These are phyloP conservation scores for Apodemia zela DNA, from an alignment of 2,888 invertebrate genomes.

Conservation along the genomic window DNA sequence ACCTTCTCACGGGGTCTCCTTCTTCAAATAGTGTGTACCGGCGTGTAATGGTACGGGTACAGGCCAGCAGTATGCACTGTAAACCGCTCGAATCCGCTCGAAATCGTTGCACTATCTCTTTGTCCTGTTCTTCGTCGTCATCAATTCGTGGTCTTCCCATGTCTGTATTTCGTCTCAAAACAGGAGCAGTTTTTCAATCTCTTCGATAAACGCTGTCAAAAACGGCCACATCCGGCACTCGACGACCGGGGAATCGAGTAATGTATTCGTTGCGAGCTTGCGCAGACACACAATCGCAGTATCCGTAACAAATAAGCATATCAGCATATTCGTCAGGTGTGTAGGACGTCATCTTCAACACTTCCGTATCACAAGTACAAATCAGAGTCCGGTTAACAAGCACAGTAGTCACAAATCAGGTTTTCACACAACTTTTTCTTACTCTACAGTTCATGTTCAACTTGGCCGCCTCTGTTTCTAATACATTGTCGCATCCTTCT, in stretches of 20 bases:
- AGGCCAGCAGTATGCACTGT: not conserved
- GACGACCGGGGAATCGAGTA: conserved; percentile 33
- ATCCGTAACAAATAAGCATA: conserved; percentile 18
- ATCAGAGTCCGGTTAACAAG: conserved; percentile 20
- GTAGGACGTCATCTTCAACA: conserved; percentile 17
- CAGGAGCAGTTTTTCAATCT: conserved; percentile 17
- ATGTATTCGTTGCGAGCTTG: conserved; percentile 34
- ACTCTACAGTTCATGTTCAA: conserved; percentile 26
- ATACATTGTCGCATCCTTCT: conserved; percentile 25
- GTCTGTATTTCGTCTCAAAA: conserved; percentile 13
- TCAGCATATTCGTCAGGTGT: conserved; percentile 13
- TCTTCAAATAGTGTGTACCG: conserved; percentile 24
- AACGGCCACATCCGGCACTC: conserved; percentile 34
- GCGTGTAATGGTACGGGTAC: not conserved
- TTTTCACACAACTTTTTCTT: conserved; percentile 15
- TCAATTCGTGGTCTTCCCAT: conserved; percentile 14
- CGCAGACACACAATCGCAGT: conserved; percentile 25
- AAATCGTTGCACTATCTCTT: conserved; percentile 1
- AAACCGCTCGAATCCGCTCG: conserved; percentile 23
- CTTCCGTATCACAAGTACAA: conserved; percentile 16
- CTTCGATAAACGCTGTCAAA: conserved; percentile 33
- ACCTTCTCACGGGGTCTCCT: too few relatives aligned
- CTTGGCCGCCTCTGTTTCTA: conserved; percentile 26
- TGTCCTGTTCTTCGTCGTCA: conserved; percentile 14
- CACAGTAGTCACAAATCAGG: conserved; percentile 19